phyloP scores from a whole-genome alignment of 2,113 vertebrate genomes.

The Salminus brasiliensis region DNA sequence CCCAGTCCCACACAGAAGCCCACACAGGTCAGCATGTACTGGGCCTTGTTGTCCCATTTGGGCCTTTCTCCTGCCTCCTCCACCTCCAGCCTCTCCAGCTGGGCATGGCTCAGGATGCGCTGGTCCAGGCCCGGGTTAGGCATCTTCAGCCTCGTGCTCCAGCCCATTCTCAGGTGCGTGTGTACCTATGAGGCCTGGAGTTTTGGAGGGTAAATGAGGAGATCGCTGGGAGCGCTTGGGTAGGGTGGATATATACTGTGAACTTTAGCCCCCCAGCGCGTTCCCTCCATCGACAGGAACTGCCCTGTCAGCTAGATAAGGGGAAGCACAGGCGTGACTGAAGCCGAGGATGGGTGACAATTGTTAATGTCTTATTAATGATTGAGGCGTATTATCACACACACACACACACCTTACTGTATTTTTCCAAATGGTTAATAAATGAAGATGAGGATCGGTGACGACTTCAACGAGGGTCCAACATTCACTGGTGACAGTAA shows the following conservation, averaged over 20 bases:
- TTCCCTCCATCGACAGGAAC: background rate
- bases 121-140: constrained; percentile 84
- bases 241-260: constrained; percentile 38
- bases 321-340: constrained; percentile 4
- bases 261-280: constrained; percentile 40
- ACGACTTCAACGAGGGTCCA: no score
- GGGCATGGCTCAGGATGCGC: constrained; percentile 80
- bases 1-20: constrained; percentile 91
- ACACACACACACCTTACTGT: background rate
- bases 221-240: background rate
- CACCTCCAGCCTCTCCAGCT: constrained; percentile 82
- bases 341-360: constrained; percentile 32
- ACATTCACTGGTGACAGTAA: no score
- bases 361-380: constrained; percentile 46
- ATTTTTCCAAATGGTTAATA: constrained; percentile 8
- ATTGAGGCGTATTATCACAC: background rate
- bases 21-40: constrained; percentile 91
- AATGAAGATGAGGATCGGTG: constrained; percentile 40
- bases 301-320: constrained; percentile 49
- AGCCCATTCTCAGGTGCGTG: background rate
- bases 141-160: constrained; percentile 75
- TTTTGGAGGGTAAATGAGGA: background rate
- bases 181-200: background rate
- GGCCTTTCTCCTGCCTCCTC: constrained; percentile 82
- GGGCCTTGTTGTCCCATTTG: constrained; percentile 91